These are phyloP conservation scores for Decapterus maruadsi DNA, from an alignment of 2,797 vertebrate species.

Conservation along the genomic window DNA sequence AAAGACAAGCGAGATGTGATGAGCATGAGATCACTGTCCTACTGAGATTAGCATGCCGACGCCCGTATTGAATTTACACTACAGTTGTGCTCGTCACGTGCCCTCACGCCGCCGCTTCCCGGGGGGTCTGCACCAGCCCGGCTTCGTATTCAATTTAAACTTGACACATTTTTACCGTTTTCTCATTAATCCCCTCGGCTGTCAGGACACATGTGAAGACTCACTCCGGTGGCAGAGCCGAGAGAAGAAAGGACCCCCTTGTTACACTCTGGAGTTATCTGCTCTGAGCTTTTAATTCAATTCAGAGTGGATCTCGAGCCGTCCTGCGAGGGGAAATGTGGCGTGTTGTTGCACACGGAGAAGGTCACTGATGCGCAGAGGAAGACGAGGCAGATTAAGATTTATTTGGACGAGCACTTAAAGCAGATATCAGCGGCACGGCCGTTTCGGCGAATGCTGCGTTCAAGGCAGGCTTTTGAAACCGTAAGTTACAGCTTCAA, in stretches of 20 bases:
- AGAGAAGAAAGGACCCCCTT: background rate
- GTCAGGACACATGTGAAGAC: constrained; percentile 26
- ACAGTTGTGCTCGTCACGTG: constrained; percentile 11
- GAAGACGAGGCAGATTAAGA: background rate
- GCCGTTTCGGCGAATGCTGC: no score
- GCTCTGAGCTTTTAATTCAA: constrained; percentile 18
- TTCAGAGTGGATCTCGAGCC: background rate
- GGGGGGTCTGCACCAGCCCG: background rate
- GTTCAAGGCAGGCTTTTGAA: no score
- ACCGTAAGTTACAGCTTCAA: no score
- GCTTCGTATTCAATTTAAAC: constrained; percentile 49
- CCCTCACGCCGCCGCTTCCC: constrained; percentile 14
- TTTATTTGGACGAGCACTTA: background rate
- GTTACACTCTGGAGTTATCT: constrained; percentile 1
- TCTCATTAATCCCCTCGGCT: constrained; percentile 40
- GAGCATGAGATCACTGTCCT: constrained; percentile 23
- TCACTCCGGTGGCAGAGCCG: background rate
- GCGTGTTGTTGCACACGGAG: background rate
- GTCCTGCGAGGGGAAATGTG: background rate
- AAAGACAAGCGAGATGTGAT: constrained; percentile 15
- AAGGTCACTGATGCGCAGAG: background rate
- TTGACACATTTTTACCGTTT: constrained; percentile 33
- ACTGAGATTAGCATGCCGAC: constrained; percentile 45
- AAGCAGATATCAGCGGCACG: no score
- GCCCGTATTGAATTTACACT: constrained; percentile 33